Conservation (phyloP, 2,113 vertebrate genomes). For the Cottus gobio region DNA sequence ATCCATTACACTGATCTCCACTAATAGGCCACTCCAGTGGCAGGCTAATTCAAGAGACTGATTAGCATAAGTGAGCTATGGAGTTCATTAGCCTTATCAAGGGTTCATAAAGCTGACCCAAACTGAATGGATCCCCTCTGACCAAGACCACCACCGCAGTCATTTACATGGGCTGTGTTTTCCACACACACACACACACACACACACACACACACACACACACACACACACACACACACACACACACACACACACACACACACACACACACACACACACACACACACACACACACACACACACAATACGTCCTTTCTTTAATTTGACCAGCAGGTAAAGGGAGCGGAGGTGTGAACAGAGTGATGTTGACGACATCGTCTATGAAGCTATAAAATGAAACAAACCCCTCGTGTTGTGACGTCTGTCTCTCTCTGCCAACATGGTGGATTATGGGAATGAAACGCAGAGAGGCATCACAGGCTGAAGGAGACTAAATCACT, state of each 20-base stretch:
- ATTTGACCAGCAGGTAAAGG: background rate
- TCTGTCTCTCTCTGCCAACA: background rate
- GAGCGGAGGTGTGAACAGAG: background rate
- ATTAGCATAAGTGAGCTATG: slow-evolving; percentile 72
- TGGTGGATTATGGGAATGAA: background rate
- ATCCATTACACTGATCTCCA: slow-evolving; percentile 58
- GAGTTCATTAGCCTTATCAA: slow-evolving; percentile 66
- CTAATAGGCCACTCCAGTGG: slow-evolving; percentile 52
- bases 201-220: background rate
- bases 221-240: background rate
- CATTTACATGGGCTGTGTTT: slow-evolving; percentile 25
- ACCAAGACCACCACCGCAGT: slow-evolving; percentile 15
- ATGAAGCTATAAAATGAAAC: background rate
- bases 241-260: too few relatives aligned
- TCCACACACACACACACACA: background rate
- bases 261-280: too few relatives aligned
- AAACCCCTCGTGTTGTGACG: background rate
- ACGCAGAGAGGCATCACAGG: background rate
- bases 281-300: too few relatives aligned
- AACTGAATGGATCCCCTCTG: slow-evolving; percentile 44
- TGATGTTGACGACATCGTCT: background rate
- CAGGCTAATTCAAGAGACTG: slow-evolving; percentile 59
- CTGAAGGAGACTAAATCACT: background rate
- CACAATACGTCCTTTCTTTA: too few relatives aligned
- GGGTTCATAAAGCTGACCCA: slow-evolving; percentile 59